Conservation (phyloP, 2,797 vertebrate species). For the Gambelia wislizenii region DNA sequence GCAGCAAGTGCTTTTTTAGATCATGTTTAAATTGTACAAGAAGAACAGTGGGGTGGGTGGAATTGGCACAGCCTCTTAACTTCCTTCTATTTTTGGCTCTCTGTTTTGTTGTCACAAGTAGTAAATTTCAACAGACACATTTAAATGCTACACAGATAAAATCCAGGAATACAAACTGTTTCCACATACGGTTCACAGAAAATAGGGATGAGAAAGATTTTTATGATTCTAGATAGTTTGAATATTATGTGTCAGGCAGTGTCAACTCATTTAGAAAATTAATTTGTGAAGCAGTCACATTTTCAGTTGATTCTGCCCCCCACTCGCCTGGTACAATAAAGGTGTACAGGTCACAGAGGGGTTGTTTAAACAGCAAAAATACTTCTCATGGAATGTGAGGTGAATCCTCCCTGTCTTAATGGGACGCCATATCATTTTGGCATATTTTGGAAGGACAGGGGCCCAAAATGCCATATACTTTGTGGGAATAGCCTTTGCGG, state of each 20-base stretch:
- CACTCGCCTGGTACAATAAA: conserved; percentile 34
- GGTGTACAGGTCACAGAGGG: not conserved
- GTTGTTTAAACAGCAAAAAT: too few relatives aligned
- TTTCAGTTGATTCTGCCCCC: conserved; percentile 37
- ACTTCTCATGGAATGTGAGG: too few relatives aligned
- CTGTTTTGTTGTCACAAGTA: conserved; percentile 40
- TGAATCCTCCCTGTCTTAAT: too few relatives aligned
- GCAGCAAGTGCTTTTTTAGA: not conserved
- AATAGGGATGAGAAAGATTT: conserved; percentile 19
- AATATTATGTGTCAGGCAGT: not conserved
- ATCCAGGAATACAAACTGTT: conserved; percentile 34
- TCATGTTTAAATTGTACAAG: not conserved
- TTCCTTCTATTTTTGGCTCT: conserved; percentile 37
- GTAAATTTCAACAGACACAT: conserved; percentile 35
- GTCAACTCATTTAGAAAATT: not conserved
- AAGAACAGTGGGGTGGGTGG: not conserved
- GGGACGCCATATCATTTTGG: too few relatives aligned
- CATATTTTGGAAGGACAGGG: too few relatives aligned
- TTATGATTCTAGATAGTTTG: not conserved
- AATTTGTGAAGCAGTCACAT: not conserved
- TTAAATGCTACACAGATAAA: conserved; percentile 39
- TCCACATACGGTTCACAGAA: not conserved
- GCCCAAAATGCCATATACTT: too few relatives aligned
- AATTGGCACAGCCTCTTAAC: conserved; percentile 9
- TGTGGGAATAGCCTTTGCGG: too few relatives aligned